Conservation (phyloP, 2,888 invertebrate genomes). For the Spisula subtruncata region DNA sequence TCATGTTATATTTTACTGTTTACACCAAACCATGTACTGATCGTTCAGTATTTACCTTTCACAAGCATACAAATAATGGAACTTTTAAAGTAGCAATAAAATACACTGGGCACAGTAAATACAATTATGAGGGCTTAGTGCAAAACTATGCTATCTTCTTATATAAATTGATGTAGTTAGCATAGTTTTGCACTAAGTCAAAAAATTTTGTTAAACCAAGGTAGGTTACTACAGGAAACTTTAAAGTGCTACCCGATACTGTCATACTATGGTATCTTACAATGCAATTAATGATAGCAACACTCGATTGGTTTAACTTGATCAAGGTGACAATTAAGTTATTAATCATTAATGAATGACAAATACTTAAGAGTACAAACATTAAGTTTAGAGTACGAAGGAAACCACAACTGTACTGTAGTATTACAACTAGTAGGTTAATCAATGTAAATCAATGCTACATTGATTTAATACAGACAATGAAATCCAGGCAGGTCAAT, state of each 20-base stretch:
- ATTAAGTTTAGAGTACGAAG: not conserved
- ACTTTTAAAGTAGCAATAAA: constrained; percentile 44
- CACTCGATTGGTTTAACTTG: not conserved
- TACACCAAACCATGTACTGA: constrained; percentile 32
- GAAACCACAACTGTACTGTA: not conserved
- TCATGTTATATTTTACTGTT: constrained; percentile 35
- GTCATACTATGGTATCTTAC: not conserved
- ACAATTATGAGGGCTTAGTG: too few relatives aligned
- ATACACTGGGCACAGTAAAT: not conserved
- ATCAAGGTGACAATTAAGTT: not conserved
- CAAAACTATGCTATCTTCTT: too few relatives aligned
- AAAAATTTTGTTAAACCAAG: constrained; percentile 20
- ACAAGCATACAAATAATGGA: constrained; percentile 25
- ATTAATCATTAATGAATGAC: constrained; percentile 9
- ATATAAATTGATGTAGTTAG: too few relatives aligned
- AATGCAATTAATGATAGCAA: constrained; percentile 10
- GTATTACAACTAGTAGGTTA: not conserved
- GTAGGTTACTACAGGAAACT: constrained; percentile 33
- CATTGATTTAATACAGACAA: not conserved
- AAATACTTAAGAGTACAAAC: not conserved
- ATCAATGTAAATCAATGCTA: constrained; percentile 1
- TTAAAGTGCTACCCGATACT: not conserved
- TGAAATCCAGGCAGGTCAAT: not conserved
- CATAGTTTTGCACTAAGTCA: too few relatives aligned
- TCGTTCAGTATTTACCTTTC: constrained; percentile 43